Evolutionary conservation across 2,113 vertebrate genomes (phyloP), one percentile per base, ranked within the genome.

Genomic region (Sterna hirundo): DNA sequence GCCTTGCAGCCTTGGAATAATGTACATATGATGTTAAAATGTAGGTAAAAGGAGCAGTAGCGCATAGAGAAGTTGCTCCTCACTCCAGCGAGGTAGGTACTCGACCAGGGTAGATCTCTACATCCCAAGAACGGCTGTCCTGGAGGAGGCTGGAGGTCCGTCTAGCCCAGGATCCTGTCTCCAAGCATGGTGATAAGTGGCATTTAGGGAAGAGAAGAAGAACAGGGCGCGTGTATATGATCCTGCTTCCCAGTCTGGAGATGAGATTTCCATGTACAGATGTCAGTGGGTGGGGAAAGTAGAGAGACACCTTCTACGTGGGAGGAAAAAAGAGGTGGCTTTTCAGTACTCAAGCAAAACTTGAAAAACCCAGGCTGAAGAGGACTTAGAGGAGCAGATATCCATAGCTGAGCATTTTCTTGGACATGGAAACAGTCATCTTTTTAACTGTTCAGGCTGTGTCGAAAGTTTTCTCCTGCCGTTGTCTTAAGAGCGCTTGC

Each of bases 21-120:
- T 16, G 14, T 2, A n/a, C n/a, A 25, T 36, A 32, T 22, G n/a
- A 18, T 27, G 27, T 34, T 83, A 54, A 89, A 95, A 76, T 14
- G 10, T 17, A 68, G 34, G 52, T 44, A 1, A 54, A 79, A 83
- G 71, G 46, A 44, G 30, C 34, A 75, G 20, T 3, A 26, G 47
- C 47, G 46, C 30, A 4, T 8, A 51, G 34, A 47, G 71, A 66
- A 44, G 7, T 20, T 88, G 40, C 23, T 80, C 25, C 38, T 79
- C 4, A 5, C 49, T 54, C 52, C 36, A 25, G 1, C 0, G 0
- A 57, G 65, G 40, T 20, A 42, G 47, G 27, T 25, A 27, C 7
- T n/a, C 44, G 42, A 6, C n/a, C 47, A 29, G 13, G 30, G 19
- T 26, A 52, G 62, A 34, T 27, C 27, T 70, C 26, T 47, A 1